Conservation (phyloP, 2,797 vertebrate species). For the Enoplosus armatus region DNA sequence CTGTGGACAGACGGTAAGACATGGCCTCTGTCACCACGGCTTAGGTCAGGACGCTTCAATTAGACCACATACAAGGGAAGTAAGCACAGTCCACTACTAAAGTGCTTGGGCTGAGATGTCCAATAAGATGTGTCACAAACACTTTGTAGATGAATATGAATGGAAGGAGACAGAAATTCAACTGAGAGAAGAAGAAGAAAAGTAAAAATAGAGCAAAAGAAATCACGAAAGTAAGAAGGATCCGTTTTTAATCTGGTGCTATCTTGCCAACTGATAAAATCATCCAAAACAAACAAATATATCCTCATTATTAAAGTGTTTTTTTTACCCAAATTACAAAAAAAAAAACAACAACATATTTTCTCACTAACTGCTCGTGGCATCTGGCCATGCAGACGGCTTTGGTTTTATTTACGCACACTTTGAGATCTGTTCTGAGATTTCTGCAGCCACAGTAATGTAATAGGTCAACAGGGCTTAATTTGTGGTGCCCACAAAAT, state of each 20-base stretch:
- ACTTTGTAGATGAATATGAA: slow-evolving; percentile 57
- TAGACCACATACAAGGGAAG: slow-evolving; percentile 45
- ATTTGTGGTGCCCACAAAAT: slow-evolving; percentile 24
- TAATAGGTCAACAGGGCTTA: slow-evolving; percentile 12
- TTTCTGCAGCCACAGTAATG: slow-evolving; percentile 14
- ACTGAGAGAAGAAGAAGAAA: slow-evolving; percentile 52
- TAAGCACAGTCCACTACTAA: slow-evolving; percentile 48
- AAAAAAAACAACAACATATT: neutral
- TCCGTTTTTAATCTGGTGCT: slow-evolving; percentile 22
- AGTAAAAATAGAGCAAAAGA: slow-evolving; percentile 38
- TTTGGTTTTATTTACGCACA: slow-evolving; percentile 21
- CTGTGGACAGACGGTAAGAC: slow-evolving; percentile 80
- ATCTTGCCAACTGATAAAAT: slow-evolving; percentile 19
- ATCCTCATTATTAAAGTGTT: slow-evolving; percentile 5
- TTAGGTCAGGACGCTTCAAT: slow-evolving; percentile 66
- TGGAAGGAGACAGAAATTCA: slow-evolving; percentile 64
- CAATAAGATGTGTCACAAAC: slow-evolving; percentile 63
- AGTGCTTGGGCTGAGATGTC: slow-evolving; percentile 62
- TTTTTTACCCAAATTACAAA: slow-evolving; percentile 25
- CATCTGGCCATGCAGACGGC: slow-evolving; percentile 8
- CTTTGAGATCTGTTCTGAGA: slow-evolving; percentile 3
- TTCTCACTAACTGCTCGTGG: neutral
- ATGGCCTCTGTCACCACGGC: slow-evolving; percentile 73
- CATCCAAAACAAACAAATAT: slow-evolving; percentile 15
- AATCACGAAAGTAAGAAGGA: slow-evolving; percentile 23